These are phyloP conservation scores for Cercocebus atys DNA, from an alignment of 2,113 vertebrate species.

Conservation along the genomic window DNA sequence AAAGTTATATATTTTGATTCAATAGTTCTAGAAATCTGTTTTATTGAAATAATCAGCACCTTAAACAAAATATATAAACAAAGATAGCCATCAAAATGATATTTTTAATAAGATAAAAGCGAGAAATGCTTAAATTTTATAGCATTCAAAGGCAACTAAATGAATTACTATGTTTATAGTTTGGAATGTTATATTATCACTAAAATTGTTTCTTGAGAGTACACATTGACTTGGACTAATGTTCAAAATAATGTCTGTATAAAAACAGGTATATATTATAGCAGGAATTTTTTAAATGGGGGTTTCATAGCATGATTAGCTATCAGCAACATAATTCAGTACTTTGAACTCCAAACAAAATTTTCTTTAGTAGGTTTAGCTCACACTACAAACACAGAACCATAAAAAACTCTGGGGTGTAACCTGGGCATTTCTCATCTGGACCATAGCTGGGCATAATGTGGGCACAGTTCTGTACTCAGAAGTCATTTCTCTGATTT, in stretches of 20 bases:
- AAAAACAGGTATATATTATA: background rate
- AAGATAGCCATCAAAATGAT: background rate
- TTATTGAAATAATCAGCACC: background rate
- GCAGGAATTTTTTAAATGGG: background rate
- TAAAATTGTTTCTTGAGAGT: background rate
- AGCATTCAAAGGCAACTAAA: background rate
- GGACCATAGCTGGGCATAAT: background rate
- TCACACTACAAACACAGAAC: background rate
- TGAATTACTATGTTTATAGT: background rate
- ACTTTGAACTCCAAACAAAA: background rate
- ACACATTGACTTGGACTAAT: background rate
- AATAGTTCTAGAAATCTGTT: background rate
- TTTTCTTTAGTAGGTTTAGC: background rate
- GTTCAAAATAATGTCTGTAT: background rate
- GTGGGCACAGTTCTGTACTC: background rate
- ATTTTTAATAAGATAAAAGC: background rate
- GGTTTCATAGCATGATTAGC: background rate
- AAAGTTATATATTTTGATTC: background rate
- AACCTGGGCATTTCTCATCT: rapidly evolving
- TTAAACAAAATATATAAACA: background rate
- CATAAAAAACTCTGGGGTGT: background rate
- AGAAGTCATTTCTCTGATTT: background rate
- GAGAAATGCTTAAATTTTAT: background rate
- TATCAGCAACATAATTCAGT: background rate
- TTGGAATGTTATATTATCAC: background rate